phyloP scores from a whole-genome alignment of 2,888 invertebrate species.

The Adineta ricciae region DNA sequence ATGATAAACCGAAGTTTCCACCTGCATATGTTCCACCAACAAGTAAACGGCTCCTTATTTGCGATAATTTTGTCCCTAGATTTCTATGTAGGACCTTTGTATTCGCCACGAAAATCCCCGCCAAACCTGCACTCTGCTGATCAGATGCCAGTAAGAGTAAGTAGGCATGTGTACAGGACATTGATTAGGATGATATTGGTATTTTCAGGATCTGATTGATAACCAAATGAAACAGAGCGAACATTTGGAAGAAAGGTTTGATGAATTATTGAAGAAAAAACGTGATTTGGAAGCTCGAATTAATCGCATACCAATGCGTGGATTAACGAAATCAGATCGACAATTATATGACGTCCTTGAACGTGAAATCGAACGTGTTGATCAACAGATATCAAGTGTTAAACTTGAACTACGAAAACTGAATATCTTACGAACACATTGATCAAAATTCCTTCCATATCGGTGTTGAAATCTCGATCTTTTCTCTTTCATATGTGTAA shows the following conservation, averaged over 20 bases:
- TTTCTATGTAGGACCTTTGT: neutral
- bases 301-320: neutral
- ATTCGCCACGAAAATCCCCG: neutral
- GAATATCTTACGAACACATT: neutral
- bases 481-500: neutral
- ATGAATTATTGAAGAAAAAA: slow-evolving; percentile 1
- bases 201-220: neutral
- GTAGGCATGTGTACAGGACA: neutral
- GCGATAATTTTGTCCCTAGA: neutral
- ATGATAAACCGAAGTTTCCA: neutral
- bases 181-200: neutral
- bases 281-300: neutral
- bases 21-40: neutral
- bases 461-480: neutral
- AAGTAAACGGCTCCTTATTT: neutral
- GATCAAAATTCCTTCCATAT: neutral
- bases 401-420: neutral
- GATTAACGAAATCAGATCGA: neutral
- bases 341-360: neutral
- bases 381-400: neutral
- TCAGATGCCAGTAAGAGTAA: neutral
- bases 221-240: neutral
- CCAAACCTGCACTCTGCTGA: neutral
- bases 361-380: neutral
- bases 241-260: neutral